These are phyloP conservation scores for Caranx melampygus DNA, from an alignment of 2,113 vertebrate genomes.

Conservation along the genomic window DNA sequence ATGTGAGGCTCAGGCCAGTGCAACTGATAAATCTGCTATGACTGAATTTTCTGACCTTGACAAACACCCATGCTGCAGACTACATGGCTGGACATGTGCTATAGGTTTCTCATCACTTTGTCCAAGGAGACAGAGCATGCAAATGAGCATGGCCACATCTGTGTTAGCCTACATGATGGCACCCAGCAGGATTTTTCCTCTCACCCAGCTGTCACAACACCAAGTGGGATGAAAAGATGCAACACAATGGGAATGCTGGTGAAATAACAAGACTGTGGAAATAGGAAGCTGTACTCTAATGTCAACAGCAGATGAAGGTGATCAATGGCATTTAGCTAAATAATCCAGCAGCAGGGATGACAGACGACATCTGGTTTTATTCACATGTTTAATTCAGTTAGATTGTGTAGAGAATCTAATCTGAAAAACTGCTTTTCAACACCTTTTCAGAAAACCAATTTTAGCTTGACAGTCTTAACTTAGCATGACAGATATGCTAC, in stretches of 20 bases:
- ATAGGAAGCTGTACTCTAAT: conserved; percentile 10
- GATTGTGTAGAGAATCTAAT: neutral
- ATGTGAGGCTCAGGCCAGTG: neutral
- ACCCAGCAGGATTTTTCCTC: conserved; percentile 50
- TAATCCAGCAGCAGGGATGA: neutral
- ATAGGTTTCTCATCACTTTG: neutral
- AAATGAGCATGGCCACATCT: conserved; percentile 37
- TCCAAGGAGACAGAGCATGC: conserved; percentile 31
- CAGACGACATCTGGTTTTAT: neutral
- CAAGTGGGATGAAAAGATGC: conserved; percentile 45
- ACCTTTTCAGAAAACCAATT: neutral
- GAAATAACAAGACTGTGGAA: conserved; percentile 1
- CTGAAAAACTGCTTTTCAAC: neutral
- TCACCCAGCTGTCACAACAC: conserved; percentile 71
- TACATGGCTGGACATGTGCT: neutral
- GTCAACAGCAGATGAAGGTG: neutral
- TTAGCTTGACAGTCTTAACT: neutral
- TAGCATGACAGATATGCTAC: neutral
- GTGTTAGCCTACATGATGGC: conserved; percentile 36
- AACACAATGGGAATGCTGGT: conserved; percentile 26
- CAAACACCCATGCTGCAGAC: neutral
- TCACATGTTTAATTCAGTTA: neutral
- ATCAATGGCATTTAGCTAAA: neutral
- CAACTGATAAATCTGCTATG: conserved; percentile 4
- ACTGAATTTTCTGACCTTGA: conserved; percentile 27